A percentile compares a stretch with the other conserved stretches of the same genome.
These are phyloP conservation scores for Sminthurides bifidus DNA, from an alignment of 1,140 invertebrate species.

Conservation along the genomic window DNA sequence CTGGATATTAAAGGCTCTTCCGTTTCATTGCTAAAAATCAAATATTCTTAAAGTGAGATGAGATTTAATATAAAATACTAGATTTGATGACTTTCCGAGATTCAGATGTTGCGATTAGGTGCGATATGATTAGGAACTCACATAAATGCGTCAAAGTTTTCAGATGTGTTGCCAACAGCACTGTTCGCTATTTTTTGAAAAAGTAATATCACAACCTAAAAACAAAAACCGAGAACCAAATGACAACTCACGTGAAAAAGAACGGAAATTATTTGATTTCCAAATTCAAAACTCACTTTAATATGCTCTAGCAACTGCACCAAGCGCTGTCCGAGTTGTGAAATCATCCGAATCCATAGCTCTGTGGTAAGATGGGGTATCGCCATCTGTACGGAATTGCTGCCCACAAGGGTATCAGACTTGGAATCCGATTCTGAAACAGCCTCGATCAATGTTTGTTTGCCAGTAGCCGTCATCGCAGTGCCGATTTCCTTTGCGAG, in stretches of 20 bases:
- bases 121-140: too few relatives aligned
- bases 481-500: constrained; percentile 29
- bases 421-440: constrained; percentile 29
- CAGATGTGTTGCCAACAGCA: constrained; percentile 13
- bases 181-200: constrained; percentile 29
- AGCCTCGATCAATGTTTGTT: constrained; percentile 30
- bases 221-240: not conserved
- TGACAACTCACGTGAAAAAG: not conserved
- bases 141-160: constrained; percentile 4
- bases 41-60: too few relatives aligned
- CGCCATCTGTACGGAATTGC: constrained; percentile 20
- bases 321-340: constrained; percentile 20
- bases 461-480: constrained; percentile 30
- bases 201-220: constrained; percentile 24
- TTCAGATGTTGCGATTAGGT: too few relatives aligned
- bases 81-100: too few relatives aligned
- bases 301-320: constrained; percentile 25
- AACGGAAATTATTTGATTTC: too few relatives aligned
- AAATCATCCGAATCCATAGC: constrained; percentile 29
- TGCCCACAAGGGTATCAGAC: constrained; percentile 20
- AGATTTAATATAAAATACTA: too few relatives aligned
- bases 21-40: constrained; percentile 9
- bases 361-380: constrained; percentile 24
- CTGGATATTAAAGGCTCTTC: constrained; percentile 27
- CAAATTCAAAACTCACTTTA: not conserved